Conservation (phyloP, 2,797 vertebrate species). For the Sebastes matsubarae region DNA sequence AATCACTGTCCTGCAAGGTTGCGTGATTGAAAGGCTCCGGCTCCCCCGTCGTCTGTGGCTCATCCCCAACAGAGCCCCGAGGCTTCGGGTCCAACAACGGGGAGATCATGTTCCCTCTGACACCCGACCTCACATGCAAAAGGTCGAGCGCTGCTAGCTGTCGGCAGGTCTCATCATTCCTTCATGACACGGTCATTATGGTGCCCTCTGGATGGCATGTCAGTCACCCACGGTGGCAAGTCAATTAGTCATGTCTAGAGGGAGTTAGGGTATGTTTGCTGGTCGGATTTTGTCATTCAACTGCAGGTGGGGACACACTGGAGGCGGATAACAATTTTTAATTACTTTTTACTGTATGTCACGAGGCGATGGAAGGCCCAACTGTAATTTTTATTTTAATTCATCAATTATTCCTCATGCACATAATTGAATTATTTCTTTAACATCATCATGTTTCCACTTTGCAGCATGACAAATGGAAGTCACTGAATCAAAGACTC, state of each 20-base stretch:
- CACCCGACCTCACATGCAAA: constrained; percentile 65
- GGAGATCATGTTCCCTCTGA: constrained; percentile 63
- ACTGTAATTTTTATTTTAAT: constrained; percentile 1
- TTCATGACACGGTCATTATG: constrained; percentile 83
- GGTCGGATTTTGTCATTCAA: constrained; percentile 33
- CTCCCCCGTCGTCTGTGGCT: constrained; percentile 37
- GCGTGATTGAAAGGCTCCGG: constrained; percentile 77
- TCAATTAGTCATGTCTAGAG: constrained; percentile 87
- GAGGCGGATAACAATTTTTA: constrained; percentile 32
- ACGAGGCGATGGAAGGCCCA: not conserved
- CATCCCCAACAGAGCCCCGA: constrained; percentile 52
- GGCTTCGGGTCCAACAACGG: constrained; percentile 62
- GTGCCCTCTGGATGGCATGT: constrained; percentile 84
- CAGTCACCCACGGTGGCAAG: constrained; percentile 89
- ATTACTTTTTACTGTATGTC: constrained; percentile 19
- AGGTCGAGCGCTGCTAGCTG: constrained; percentile 79
- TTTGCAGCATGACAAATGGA: not conserved
- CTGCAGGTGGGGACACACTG: constrained; percentile 11
- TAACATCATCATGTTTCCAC: not conserved
- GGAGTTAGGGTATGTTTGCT: constrained; percentile 40
- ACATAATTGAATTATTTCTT: not conserved
- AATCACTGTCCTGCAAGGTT: constrained; percentile 70
- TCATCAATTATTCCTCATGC: not conserved
- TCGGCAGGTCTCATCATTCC: constrained; percentile 85
- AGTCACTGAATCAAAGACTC: constrained; percentile 1